Conservation (phyloP, 2,888 invertebrate species). For the Euphydryas editha region DNA sequence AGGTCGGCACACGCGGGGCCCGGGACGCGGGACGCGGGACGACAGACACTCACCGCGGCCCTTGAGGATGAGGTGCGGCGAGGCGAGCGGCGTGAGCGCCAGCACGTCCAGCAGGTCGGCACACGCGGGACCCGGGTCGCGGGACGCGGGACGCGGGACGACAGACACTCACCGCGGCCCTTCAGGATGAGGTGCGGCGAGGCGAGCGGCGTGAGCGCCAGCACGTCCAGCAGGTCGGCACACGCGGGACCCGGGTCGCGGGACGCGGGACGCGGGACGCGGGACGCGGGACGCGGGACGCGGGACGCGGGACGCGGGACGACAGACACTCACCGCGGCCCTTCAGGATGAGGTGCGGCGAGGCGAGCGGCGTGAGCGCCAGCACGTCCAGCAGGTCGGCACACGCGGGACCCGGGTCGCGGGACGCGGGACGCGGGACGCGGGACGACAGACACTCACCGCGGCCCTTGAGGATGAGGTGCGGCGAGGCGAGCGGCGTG, state of each 20-base stretch:
- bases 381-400: constrained; percentile 95
- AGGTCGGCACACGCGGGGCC: neutral
- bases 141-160: no score
- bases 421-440: constrained; percentile 74
- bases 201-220: constrained; percentile 6
- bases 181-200: constrained; percentile 7
- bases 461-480: constrained; percentile 11
- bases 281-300: neutral
- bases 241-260: neutral
- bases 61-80: constrained; percentile 7
- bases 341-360: constrained; percentile 92
- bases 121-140: constrained; percentile 70
- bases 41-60: constrained; percentile 5
- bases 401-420: constrained; percentile 71
- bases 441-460: constrained; percentile 81
- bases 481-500: constrained; percentile 12
- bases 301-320: neutral
- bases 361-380: constrained; percentile 91
- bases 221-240: constrained; percentile 9
- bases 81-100: constrained; percentile 7
- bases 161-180: constrained; percentile 2
- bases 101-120: constrained; percentile 87
- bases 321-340: constrained; percentile 64
- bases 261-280: neutral
- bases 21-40: constrained; percentile 58